Percentiles rank a stretch among this genome's conserved stretches.
Conservation (phyloP, 2,113 vertebrate species). For the Melanocharis versteri region DNA sequence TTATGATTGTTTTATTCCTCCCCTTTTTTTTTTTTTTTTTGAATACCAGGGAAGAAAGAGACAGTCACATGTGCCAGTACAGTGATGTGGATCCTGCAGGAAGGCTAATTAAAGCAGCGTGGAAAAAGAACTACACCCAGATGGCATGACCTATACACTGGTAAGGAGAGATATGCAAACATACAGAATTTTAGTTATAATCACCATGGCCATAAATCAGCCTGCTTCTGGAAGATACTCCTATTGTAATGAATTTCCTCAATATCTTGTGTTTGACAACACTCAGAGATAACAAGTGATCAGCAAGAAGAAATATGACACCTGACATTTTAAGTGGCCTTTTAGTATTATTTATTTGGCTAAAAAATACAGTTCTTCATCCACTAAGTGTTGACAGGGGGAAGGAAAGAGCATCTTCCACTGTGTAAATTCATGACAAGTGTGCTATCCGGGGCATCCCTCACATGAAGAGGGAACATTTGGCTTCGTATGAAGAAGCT, state of each 20-base stretch:
- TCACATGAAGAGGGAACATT: neutral
- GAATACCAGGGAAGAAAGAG: neutral
- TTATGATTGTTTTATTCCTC: neutral
- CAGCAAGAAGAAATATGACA: neutral
- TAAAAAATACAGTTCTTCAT: neutral
- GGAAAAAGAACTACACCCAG: neutral
- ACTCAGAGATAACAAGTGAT: neutral
- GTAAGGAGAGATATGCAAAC: neutral
- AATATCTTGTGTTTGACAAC: conserved; percentile 15
- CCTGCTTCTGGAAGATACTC: neutral
- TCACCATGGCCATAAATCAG: neutral
- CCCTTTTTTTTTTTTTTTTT: neutral
- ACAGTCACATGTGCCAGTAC: neutral
- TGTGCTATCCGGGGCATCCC: neutral
- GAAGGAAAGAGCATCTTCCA: neutral
- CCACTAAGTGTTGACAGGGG: neutral
- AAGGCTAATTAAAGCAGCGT: neutral
- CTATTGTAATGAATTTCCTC: neutral
- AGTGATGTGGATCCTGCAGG: neutral
- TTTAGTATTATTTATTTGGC: conserved; percentile 18
- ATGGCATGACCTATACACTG: neutral
- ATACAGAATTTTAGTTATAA: neutral
- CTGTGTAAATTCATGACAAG: neutral
- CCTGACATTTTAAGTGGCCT: neutral
- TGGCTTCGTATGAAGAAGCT: neutral